Evolutionary conservation across 2,797 vertebrate species (phyloP).

Genomic region (Sebastes dallii): DNA sequence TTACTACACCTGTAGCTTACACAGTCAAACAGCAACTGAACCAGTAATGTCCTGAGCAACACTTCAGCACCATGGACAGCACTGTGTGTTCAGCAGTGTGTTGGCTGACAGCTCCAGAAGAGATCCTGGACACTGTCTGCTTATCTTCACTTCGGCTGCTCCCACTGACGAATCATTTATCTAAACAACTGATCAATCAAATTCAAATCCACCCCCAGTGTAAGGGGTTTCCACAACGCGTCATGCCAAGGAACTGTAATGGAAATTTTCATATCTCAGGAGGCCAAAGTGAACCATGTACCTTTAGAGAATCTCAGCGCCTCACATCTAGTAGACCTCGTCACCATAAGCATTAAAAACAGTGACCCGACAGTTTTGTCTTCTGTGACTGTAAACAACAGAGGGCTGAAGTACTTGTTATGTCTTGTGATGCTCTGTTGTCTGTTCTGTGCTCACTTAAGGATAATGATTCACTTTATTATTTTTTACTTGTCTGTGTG

Average conservation of each 20-base stretch:
- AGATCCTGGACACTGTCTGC: slow-evolving; percentile 1
- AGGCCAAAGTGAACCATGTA: no score
- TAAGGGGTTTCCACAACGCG: neutral
- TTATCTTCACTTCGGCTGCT: slow-evolving; percentile 4
- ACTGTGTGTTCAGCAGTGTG: neutral
- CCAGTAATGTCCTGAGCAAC: neutral
- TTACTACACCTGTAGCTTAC: neutral
- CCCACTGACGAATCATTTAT: neutral
- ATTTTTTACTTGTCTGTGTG: no score
- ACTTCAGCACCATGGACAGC: slow-evolving; percentile 67
- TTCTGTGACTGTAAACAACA: no score
- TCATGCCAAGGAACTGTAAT: neutral
- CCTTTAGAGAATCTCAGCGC: no score
- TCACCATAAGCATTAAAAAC: no score
- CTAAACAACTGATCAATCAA: slow-evolving; percentile 27
- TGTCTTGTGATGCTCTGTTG: no score
- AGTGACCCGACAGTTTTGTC: no score
- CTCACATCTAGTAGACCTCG: no score
- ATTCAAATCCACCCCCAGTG: neutral
- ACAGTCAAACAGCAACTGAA: neutral
- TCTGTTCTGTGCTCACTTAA: no score
- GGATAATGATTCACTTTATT: no score
- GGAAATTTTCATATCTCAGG: no score
- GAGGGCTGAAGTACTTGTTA: no score
- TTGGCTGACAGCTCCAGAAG: slow-evolving; percentile 1